Evolutionary conservation across 2,113 vertebrate species (phyloP), one percentile per base, ranked within the genome.

Genomic region (Melanotaenia duboulayi): DNA sequence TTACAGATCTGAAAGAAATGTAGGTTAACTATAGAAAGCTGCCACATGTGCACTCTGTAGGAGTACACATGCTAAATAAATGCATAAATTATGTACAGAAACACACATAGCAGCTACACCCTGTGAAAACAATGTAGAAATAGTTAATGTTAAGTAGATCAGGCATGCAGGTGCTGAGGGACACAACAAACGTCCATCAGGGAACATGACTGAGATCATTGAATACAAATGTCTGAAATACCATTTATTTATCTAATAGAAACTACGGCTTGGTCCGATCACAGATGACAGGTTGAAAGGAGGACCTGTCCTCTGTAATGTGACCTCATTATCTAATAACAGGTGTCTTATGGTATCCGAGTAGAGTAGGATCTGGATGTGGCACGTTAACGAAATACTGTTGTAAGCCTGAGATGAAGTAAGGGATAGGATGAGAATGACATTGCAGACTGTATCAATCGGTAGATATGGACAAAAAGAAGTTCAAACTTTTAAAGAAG

Each of bases 381-480:
- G 35, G 17, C 22, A 52, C 65, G 61, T 72, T 54, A 61, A 52
- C 51, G 22, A 46, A 50, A 42, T 67, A 61, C 61, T 70, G 61
- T 56, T 44, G 56, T 84, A 82, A 71, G 42, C 81, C 59, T 39
- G 39, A 56, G 64, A 78, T 60, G 71, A 80, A 48, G 19, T 13
- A 59, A 80, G 75, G 60, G 61, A 74, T 57, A 54, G 55, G 70
- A 85, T 88, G 87, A 86, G 62, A 93, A 91, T 92, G 90, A 91
- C 90, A 92, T 92, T 92, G 88, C 91, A 93, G 90, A 93, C 91
- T 81, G 88, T 88, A 90, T 92, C 90, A 94, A 92, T 89, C 81
- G 80, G 81, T 88, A 76, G 75, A 69, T 24, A 87, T 81, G 88
- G 55, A 76, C 58, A 24, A 78, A 71, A 67, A 24, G 19, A 85